Base-by-base conservation (phyloP, 2,888 invertebrate species). In the Clostera curtula region DNA sequence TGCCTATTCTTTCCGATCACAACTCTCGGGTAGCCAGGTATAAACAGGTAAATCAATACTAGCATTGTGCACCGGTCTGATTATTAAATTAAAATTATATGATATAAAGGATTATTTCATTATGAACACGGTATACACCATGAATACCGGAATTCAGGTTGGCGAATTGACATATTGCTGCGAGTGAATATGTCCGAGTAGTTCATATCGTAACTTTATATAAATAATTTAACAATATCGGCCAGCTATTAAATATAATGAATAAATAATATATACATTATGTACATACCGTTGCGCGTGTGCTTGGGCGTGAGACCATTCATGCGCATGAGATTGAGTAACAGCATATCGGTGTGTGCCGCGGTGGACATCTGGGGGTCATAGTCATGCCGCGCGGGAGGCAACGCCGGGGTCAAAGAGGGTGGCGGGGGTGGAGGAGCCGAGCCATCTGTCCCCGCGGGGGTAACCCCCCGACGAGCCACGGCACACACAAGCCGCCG, bases 251-350 rank as follows among this genome's bases (percentile, higher is more conserved):
- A 3, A 17, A 11, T 6, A 7, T 6, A 16, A 19, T 14, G 4
- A 24, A 3, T 12, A 19, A 4, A 14, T 43, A 30, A 27, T 27
- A 29, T 25, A 21, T 12, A n/a, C 3, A 12, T 27, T 5, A 19
- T 5, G 4, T 2, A 46, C 60, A 54, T 8, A 73, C 76, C 62
- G 23, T 67, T 62, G 17, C 57, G 56, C n/a, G 55, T 36, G 27
- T 55, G 62, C 19, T 56, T 59, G n/a, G 68, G 67, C 29, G 76
- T 67, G 29, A 79, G 49, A 8, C 79, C 79, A 39, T 80, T 79
- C 40, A 79, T 77, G 18, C 79, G 62, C 80, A 82, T 80, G 19
- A 82, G 62, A 35, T 80, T 79, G 17, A 77, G 49, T 39, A 82
- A 63, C 49, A 82, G 46, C 77, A 80, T 77, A 42, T 80, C 80